These are phyloP conservation scores for Drosophila demipolita DNA, from an alignment of 2,888 invertebrate species.

Conservation along the genomic window DNA sequence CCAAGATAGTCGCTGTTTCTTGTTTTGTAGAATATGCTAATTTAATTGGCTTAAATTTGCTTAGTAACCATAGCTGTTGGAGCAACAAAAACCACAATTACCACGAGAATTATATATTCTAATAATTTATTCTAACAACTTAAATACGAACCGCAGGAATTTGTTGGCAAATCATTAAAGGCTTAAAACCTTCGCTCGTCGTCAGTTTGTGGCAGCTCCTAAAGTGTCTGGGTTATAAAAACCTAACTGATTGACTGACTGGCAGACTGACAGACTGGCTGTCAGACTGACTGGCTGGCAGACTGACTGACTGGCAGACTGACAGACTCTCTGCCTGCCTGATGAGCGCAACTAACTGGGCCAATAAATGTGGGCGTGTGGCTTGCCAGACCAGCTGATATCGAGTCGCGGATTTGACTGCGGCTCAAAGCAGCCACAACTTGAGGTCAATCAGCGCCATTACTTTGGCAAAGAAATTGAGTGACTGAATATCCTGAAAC, in stretches of 20 bases:
- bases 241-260: slow-evolving; percentile 17
- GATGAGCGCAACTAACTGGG: slow-evolving; percentile 26
- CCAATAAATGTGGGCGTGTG: slow-evolving; percentile 20
- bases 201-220: slow-evolving; percentile 45
- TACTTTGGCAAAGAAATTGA: slow-evolving; percentile 34
- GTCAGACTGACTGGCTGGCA: not conserved
- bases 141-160: slow-evolving; percentile 40
- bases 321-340: not conserved
- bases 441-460: slow-evolving; percentile 69
- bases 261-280: slow-evolving; percentile 15
- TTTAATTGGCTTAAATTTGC: slow-evolving; percentile 10
- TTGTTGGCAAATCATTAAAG: slow-evolving; percentile 58
- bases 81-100: slow-evolving; percentile 30
- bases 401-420: slow-evolving; percentile 65
- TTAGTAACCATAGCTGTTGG: slow-evolving; percentile 28
- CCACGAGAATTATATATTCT: slow-evolving; percentile 18
- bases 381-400: slow-evolving; percentile 15
- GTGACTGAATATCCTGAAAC: no score
- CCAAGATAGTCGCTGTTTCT: not conserved
- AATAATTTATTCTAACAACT: slow-evolving; percentile 31
- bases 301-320: not conserved
- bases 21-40: slow-evolving; percentile 16
- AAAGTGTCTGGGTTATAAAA: slow-evolving; percentile 8
- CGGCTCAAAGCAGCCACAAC: slow-evolving; percentile 37
- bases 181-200: slow-evolving; percentile 33